Base-by-base conservation (phyloP, 1,140 invertebrate species). In the Tetragonula clypearis region DNA sequence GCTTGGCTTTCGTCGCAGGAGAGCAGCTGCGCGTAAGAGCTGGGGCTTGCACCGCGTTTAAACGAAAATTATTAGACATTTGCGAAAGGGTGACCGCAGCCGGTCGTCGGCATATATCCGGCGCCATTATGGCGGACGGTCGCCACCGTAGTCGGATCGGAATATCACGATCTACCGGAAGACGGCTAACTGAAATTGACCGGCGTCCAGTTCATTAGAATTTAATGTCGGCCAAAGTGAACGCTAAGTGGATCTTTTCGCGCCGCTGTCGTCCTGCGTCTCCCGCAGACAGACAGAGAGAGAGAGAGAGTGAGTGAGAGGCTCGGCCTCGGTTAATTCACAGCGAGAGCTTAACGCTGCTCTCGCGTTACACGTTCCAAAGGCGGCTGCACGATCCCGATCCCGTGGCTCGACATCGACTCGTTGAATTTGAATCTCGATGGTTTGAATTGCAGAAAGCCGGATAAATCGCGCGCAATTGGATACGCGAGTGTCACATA, bases 31-130 rank as follows among this genome's bases (percentile, higher is more conserved):
- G 73, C 84, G 85, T 81, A 90, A 89, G 85, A 69, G 81, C 82
- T 62, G 77, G 79, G 76, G 68, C 68, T 53, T 60, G 74, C 35
- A 35, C 68, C 41, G 79, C 82, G 86, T 90, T 90, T 89, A 69
- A 87, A 87, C 79, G 88, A 90, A 90, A 89, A 90, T 90, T 90
- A 90, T 90, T 90, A 90, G 85, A 90, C 84, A 79, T 69, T 68
- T 81, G 62, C 85, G 76, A 81, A 75, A 79, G 68, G 68, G 68
- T 60, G 85, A 88, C 87, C 87, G 55, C 87, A 89, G 68, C 71
- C 65, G 68, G 49, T 26, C 79, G 72, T 56, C 82, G 77, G 79
- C 79, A 49, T 71, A 76, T 78, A 79, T 75, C 77, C 79, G 62
- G 26, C 75, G 81, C 84, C 73, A 86, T 88, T 86, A 86, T 78